Evolutionary conservation across 1,140 invertebrate species (phyloP).

Genomic region (Pemphigus obesinymphae): DNA sequence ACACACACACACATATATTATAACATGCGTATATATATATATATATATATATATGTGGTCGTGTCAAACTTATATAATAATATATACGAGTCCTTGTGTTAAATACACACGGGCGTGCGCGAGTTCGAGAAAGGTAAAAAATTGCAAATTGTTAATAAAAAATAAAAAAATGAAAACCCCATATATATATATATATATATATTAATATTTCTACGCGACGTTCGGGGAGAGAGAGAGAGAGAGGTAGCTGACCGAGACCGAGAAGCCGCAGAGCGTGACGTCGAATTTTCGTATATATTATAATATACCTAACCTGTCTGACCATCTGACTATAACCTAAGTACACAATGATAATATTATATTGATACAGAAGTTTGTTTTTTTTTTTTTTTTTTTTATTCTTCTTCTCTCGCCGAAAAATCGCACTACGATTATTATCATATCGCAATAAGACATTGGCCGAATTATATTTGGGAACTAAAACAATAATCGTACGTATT

Average conservation of each 20-base stretch:
- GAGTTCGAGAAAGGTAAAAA: background rate
- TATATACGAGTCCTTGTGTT: background rate
- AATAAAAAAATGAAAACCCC: too few species aligned
- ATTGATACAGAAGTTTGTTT: too few species aligned
- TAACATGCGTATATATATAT: too few species aligned
- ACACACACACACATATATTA: too few species aligned
- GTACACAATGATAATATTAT: too few species aligned
- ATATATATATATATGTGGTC: too few species aligned
- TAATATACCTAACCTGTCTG: too few species aligned
- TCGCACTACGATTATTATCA: too few species aligned
- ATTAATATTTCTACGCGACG: background rate
- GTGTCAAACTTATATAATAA: background rate
- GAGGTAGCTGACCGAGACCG: slow-evolving; percentile 34
- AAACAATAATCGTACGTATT: too few species aligned
- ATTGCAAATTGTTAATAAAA: background rate
- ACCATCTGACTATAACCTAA: too few species aligned
- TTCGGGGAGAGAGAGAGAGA: background rate
- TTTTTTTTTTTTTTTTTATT: too few species aligned
- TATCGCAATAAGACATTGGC: slow-evolving; percentile 36
- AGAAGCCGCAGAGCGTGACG: slow-evolving; percentile 27
- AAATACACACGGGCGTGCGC: background rate
- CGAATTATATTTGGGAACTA: slow-evolving; percentile 8
- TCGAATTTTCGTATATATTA: background rate
- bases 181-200: too few species aligned
- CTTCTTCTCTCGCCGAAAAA: background rate